Conservation (phyloP, 2,113 vertebrate species). For the Hippocampus comes region DNA sequence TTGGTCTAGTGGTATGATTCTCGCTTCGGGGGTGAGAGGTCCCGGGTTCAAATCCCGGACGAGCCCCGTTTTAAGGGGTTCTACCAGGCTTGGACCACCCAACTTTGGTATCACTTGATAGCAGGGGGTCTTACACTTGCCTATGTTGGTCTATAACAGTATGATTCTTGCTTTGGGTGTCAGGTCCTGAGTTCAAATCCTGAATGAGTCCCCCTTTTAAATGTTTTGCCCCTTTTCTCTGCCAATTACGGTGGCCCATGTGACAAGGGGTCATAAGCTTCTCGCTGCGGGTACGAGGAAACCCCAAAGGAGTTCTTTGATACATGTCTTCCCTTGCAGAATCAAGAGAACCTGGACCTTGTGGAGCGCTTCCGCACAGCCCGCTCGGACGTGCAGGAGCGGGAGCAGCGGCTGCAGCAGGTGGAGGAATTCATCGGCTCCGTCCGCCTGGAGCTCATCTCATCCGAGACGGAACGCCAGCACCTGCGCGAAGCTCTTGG, state of each 20-base stretch:
- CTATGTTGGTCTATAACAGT: slow-evolving; percentile 68
- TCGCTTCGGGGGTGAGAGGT: slow-evolving; percentile 78
- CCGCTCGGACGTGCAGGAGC: slow-evolving; percentile 79
- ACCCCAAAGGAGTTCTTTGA: slow-evolving; percentile 71
- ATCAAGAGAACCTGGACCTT: slow-evolving; percentile 90
- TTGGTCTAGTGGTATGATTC: slow-evolving; percentile 78
- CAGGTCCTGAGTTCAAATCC: no score
- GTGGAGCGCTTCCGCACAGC: slow-evolving; percentile 83
- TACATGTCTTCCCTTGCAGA: slow-evolving; percentile 66
- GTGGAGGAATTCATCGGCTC: slow-evolving; percentile 87
- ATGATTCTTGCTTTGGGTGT: no score
- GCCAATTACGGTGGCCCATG: neutral
- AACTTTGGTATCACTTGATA: no score
- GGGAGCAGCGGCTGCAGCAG: slow-evolving; percentile 84
- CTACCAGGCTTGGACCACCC: no score
- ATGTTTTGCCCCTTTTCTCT: no score
- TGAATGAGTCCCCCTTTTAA: no score
- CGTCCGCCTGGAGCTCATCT: slow-evolving; percentile 89
- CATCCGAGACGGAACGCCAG: slow-evolving; percentile 85
- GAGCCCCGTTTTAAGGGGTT: slow-evolving; percentile 50
- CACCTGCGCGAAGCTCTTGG: slow-evolving; percentile 82
- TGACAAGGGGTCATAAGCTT: slow-evolving; percentile 66
- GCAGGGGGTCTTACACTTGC: no score
- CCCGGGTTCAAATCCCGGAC: slow-evolving; percentile 78
- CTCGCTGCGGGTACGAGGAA: slow-evolving; percentile 78